A percentile compares a stretch with the other conserved stretches of the same genome.
phyloP scores from a whole-genome alignment of 2,888 invertebrate genomes.

The Pardosa pseudoannulata region DNA sequence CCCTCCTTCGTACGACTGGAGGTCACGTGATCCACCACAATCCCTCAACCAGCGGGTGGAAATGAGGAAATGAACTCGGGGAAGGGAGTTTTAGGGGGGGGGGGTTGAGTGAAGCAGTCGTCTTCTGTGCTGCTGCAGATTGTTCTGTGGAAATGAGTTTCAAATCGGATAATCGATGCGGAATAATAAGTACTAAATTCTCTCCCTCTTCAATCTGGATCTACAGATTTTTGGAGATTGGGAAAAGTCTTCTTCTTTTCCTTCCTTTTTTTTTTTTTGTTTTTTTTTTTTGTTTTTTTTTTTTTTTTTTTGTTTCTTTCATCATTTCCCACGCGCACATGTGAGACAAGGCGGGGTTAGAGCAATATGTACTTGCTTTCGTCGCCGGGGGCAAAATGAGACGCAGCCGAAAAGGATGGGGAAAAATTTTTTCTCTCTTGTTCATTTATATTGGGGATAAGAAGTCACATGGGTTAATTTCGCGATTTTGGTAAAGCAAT shows the following conservation, averaged over 20 bases:
- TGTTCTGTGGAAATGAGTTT: constrained; percentile 60
- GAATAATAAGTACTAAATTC: constrained; percentile 34
- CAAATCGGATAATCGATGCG: constrained; percentile 54
- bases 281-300: neutral
- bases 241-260: neutral
- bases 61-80: constrained; percentile 2
- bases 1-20: neutral
- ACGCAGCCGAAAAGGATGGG: too few species aligned
- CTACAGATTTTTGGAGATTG: neutral
- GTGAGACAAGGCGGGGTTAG: neutral
- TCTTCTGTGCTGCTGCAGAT: neutral
- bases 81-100: too few species aligned
- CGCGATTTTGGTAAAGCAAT: too few species aligned
- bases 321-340: neutral
- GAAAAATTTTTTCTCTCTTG: too few species aligned
- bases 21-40: constrained; percentile 39
- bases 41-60: constrained; percentile 19
- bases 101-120: too few species aligned
- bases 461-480: too few species aligned
- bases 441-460: too few species aligned
- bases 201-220: neutral
- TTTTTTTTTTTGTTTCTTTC: neutral
- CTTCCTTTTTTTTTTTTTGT: too few species aligned
- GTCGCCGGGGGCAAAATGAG: too few species aligned
- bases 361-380: neutral